Evolutionary conservation across 2,888 invertebrate species (phyloP).

Genomic region (Epinotia nisella): DNA sequence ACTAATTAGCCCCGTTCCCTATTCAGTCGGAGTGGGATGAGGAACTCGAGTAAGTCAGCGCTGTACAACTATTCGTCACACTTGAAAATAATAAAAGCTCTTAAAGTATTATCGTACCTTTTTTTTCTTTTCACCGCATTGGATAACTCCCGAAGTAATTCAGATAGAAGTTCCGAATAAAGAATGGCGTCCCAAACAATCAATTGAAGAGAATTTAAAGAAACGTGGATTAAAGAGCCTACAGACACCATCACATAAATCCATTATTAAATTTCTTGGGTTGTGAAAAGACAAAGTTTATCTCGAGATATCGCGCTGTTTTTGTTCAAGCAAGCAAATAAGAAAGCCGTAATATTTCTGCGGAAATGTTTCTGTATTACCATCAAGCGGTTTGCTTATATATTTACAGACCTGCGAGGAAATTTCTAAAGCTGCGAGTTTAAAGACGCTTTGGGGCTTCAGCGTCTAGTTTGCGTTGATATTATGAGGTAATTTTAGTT

Average conservation of each 20-base stretch:
- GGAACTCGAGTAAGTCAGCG: no score
- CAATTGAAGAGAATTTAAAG: constrained; percentile 20
- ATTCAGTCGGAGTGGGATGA: no score
- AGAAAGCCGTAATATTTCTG: constrained; percentile 28
- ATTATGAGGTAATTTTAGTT: neutral
- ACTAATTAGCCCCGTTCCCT: no score
- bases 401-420: constrained; percentile 20
- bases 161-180: constrained; percentile 31
- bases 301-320: constrained; percentile 19
- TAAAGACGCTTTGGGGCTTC: constrained; percentile 21
- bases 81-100: constrained; percentile 8
- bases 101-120: neutral
- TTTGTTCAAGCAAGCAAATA: constrained; percentile 32
- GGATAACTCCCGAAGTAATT: constrained; percentile 13
- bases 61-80: no score
- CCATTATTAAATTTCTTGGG: constrained; percentile 35
- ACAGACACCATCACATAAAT: constrained; percentile 15
- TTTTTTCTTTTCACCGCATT: neutral
- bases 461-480: constrained; percentile 4
- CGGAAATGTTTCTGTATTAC: constrained; percentile 19
- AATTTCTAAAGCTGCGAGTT: constrained; percentile 7
- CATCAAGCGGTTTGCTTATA: constrained; percentile 39
- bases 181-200: constrained; percentile 28
- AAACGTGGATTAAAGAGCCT: constrained; percentile 25
- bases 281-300: constrained; percentile 34